Evolutionary conservation across 2,888 invertebrate genomes (phyloP), one percentile per base, ranked within the genome.

Genomic region (Linyphia triangularis): DNA sequence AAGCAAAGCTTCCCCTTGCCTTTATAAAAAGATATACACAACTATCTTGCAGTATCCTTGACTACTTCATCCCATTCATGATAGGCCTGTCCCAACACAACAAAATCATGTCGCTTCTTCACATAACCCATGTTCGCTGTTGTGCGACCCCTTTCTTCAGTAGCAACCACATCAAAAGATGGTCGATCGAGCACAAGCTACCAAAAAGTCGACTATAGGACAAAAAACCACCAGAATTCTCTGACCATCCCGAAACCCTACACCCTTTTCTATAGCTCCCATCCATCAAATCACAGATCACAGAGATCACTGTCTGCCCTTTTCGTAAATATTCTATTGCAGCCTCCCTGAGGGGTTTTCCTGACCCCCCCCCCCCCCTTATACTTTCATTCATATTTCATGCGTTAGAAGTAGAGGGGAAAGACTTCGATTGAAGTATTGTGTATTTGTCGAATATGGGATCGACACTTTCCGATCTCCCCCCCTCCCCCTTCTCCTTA

Each of bases 361-460:
- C 22, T 57, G 30, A 33, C 9, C 63, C 63, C 63, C 61, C 40
- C 40, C 72, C 43, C 37, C 63, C 72, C 28, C 59, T 28, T 24
- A 33, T 65, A n/a, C 40, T 43, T 78, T 43, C 69, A 81, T 81
- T 43, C 28, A 81, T 69, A 28, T 69, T 30, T 67, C 19, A n/a
- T 37, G 51, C 51, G 37, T 26, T 73, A 61, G 22, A 33, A 10
- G 6, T 37, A 16, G 57, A n/a, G 43, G 65, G 59, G 28, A 57
- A 16, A 40, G 63, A 22, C 13, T 13, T 69, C 59, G 85, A 85
- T 85, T 59, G 85, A 77, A 78, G 78, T 86, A 86, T 86, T 86
- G 85, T 86, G 81, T 88, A 67, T 82, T 79, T 81, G 86, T 81
- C 67, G 81, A 88, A 81, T 67, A 59, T 88, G 81, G 81, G 86